These are phyloP conservation scores for Microctonus aethiopoides DNA, from an alignment of 2,888 invertebrate species.

Conservation along the genomic window DNA sequence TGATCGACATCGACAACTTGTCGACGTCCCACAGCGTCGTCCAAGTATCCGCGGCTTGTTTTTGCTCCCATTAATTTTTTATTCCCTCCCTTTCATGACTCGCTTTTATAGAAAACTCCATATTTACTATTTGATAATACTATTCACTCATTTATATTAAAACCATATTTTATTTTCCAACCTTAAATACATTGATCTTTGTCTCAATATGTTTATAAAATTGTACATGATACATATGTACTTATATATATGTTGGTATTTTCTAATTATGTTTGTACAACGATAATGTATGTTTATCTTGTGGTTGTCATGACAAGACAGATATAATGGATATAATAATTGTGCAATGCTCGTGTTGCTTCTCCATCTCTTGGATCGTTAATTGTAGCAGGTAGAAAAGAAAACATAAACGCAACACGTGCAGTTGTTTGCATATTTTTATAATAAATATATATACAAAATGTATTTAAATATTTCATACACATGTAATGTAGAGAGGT, in stretches of 20 bases:
- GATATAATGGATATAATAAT: conserved; percentile 25
- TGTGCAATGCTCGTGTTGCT: not conserved
- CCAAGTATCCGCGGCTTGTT: not conserved
- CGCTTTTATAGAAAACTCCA: too few species aligned
- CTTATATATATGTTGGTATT: not conserved
- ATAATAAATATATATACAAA: not conserved
- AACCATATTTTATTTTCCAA: too few species aligned
- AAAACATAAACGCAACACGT: conserved; percentile 29
- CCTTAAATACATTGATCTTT: too few species aligned
- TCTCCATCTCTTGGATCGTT: conserved; percentile 19
- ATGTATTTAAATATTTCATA: too few species aligned
- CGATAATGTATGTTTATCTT: conserved; percentile 1
- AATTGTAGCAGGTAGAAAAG: conserved; percentile 1
- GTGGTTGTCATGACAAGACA: not conserved
- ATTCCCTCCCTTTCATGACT: not conserved
- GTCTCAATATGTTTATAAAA: too few species aligned
- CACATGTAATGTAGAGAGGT: not conserved
- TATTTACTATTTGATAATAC: not conserved
- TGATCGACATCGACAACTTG: not conserved
- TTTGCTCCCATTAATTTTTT: not conserved
- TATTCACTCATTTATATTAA: not conserved
- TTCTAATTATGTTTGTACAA: conserved; percentile 8
- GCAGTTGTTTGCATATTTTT: too few species aligned
- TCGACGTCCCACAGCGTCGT: not conserved
- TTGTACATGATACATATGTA: not conserved